Evolutionary conservation across 2,113 vertebrate species (phyloP).

Genomic region (Oenanthe oenanthe): DNA sequence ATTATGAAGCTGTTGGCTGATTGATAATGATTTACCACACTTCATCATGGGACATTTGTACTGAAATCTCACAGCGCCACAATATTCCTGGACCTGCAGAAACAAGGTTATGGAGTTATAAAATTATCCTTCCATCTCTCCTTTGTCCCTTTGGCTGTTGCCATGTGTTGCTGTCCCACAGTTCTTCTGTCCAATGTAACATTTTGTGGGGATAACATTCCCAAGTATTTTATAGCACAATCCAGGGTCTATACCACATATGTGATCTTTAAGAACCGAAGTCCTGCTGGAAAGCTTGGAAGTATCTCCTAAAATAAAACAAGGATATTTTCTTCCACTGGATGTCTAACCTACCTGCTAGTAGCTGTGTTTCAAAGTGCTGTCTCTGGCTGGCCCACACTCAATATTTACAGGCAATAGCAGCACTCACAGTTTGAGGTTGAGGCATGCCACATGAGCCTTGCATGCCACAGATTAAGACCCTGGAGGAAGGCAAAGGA

Average conservation of each 20-base stretch:
- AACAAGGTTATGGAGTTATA: not conserved
- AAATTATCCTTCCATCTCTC: not conserved
- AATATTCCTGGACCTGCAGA: not conserved
- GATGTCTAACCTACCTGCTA: not conserved
- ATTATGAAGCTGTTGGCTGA: not conserved
- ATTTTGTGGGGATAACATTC: not conserved
- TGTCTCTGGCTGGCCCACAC: not conserved
- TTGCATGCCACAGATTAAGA: not conserved
- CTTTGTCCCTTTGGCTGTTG: not conserved
- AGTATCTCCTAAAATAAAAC: not conserved
- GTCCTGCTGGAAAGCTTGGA: not conserved
- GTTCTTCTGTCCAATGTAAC: not conserved
- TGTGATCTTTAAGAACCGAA: not conserved
- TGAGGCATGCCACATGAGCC: not conserved
- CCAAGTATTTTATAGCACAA: not conserved
- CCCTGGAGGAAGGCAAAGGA: not conserved
- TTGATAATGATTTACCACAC: not conserved
- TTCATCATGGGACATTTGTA: not conserved
- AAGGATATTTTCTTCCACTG: not conserved
- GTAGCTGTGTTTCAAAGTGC: not conserved
- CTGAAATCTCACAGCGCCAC: not conserved
- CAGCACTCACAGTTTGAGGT: not conserved
- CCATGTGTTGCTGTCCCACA: not conserved
- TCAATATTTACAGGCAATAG: not conserved
- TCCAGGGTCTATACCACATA: not conserved